phyloP scores from a whole-genome alignment of 92 coral and sea anemone genomes.

The Parazoanthus swiftii region DNA sequence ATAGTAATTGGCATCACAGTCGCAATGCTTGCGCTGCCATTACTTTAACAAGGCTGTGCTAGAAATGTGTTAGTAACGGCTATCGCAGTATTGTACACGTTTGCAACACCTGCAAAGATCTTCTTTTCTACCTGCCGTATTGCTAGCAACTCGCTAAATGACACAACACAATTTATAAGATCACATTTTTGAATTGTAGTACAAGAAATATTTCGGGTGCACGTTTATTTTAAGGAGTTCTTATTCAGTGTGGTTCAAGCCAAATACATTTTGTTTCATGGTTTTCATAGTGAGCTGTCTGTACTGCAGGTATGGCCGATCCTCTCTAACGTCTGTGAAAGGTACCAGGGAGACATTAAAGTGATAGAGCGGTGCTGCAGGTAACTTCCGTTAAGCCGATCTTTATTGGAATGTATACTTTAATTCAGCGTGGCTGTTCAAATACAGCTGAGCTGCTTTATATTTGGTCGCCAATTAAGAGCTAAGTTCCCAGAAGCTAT shows the following conservation, averaged over 20 bases:
- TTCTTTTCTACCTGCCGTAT: too few relatives aligned
- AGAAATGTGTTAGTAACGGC: too few relatives aligned
- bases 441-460: too few relatives aligned
- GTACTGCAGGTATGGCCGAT: conserved; percentile 85
- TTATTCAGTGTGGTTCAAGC: not conserved
- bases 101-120: too few relatives aligned
- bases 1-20: too few relatives aligned
- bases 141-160: not conserved
- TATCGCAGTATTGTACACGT: too few relatives aligned
- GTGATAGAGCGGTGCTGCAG: conserved; percentile 95
- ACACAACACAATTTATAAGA: not conserved
- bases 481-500: too few relatives aligned
- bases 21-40: too few relatives aligned
- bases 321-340: conserved; percentile 74
- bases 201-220: not conserved
- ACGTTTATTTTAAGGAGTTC: not conserved
- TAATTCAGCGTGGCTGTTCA: too few relatives aligned
- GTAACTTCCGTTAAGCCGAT: conserved; percentile 40
- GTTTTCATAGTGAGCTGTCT: not conserved
- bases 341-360: conserved; percentile 70
- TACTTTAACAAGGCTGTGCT: too few relatives aligned
- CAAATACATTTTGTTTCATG: too few relatives aligned
- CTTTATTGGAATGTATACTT: not conserved
- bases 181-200: not conserved
- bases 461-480: too few relatives aligned